phyloP scores from a whole-genome alignment of 2,888 invertebrate species.

The Andricus quercusramuli region DNA sequence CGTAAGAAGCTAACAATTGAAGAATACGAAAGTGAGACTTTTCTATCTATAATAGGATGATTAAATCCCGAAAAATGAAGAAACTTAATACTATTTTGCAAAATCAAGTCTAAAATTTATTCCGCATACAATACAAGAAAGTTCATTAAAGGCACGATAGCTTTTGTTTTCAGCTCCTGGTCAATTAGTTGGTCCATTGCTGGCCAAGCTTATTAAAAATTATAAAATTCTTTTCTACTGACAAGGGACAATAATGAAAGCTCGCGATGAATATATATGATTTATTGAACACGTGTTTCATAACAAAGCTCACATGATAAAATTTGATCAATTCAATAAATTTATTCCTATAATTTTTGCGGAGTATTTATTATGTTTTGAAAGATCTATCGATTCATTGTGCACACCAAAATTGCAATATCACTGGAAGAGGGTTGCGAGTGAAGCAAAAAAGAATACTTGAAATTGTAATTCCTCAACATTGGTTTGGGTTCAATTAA shows the following conservation, averaged over 20 bases:
- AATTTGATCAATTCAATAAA: background rate
- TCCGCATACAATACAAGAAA: slow-evolving; percentile 50
- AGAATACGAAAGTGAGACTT: background rate
- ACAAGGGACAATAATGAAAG: slow-evolving; percentile 51
- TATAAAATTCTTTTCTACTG: slow-evolving; percentile 49
- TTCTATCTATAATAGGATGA: background rate
- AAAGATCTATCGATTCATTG: too few relatives aligned
- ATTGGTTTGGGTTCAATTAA: too few relatives aligned
- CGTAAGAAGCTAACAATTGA: too few relatives aligned
- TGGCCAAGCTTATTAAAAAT: slow-evolving; percentile 55
- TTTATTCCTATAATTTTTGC: background rate
- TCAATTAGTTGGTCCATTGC: slow-evolving; percentile 54
- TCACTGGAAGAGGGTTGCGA: too few relatives aligned
- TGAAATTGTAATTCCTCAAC: too few relatives aligned
- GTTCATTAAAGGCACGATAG: slow-evolving; percentile 49
- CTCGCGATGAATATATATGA: slow-evolving; percentile 37
- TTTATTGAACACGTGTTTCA: background rate
- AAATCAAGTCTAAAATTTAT: slow-evolving; percentile 49
- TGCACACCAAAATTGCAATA: too few relatives aligned
- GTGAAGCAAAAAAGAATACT: too few relatives aligned
- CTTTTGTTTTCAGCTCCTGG: slow-evolving; percentile 55
- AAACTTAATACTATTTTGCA: slow-evolving; percentile 42
- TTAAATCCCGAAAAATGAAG: background rate
- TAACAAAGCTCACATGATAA: background rate
- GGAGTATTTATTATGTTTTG: background rate